Base-by-base conservation (phyloP, 30 jellyfish, hydroid and myxozoan species). In the Sanderia malayensis region DNA sequence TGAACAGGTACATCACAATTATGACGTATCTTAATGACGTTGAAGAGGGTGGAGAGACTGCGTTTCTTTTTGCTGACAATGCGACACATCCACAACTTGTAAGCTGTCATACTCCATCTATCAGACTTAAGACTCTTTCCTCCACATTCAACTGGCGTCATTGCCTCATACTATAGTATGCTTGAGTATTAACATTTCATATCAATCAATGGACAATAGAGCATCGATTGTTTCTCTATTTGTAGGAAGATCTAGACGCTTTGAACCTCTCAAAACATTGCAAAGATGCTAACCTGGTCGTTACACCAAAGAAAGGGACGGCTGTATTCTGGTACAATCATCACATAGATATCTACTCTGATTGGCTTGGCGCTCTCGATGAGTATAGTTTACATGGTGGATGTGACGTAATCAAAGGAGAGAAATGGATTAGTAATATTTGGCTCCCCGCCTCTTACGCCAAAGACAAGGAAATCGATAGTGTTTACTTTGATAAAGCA, bases 41-140 rank as follows among this genome's bases (percentile, higher is more conserved):
- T 0, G 94, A 79, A 59, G 95, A 83, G 30, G 99, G 99, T 4
- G 99, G 99, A 25, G 95, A 92, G 70, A 92, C 99, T 3, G 96
- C 99, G 0, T 92, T 92, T 74, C 84, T 96, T 3, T 82, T 76
- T 46, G 99, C 99, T 52, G 99, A 84, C 49, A 86, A 92, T 41
- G 49, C 32, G 13, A 76, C 94, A 3, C 76, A 55, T 66, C 32
- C 89, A 20, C 53, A 29, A 4, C 60, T 46, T 59, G 99, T n/a
- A n/a, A n/a, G n/a, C n/a, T n/a, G n/a, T n/a, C n/a, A n/a, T n/a
- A n/a, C n/a, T n/a, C n/a, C n/a, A n/a, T n/a, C n/a, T n/a, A n/a
- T n/a, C n/a, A n/a, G n/a, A n/a, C n/a, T n/a, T n/a, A n/a, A n/a
- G n/a, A n/a, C n/a, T n/a, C n/a, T n/a, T n/a, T n/a, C n/a, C n/a